Percentiles rank a stretch among this genome's conserved stretches.
These are phyloP conservation scores for Ancistrus triradiatus DNA, from an alignment of 2,113 vertebrate species.

Conservation along the genomic window DNA sequence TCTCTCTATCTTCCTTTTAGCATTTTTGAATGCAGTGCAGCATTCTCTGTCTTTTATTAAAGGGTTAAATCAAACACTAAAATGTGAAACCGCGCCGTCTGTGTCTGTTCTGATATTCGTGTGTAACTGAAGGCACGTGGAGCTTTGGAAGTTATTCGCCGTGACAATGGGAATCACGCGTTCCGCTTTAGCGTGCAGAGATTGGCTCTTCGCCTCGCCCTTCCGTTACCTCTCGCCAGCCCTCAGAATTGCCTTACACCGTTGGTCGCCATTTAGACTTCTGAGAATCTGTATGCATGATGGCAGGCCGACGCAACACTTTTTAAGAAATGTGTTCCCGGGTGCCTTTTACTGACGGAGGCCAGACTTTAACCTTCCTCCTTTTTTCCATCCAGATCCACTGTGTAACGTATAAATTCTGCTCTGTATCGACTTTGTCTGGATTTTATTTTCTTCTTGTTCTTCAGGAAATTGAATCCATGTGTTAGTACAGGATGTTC, in stretches of 20 bases:
- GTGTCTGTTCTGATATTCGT: neutral
- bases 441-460: neutral
- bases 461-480: slow-evolving; percentile 25
- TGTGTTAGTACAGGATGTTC: slow-evolving; percentile 31
- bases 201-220: neutral
- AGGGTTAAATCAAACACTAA: slow-evolving; percentile 1
- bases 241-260: slow-evolving; percentile 43
- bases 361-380: slow-evolving; percentile 30
- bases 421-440: slow-evolving; percentile 3
- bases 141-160: neutral
- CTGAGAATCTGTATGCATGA: slow-evolving; percentile 15
- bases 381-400: too few species aligned
- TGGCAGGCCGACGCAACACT: slow-evolving; percentile 27
- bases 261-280: slow-evolving; percentile 29
- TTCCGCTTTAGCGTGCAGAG: neutral
- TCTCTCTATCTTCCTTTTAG: neutral
- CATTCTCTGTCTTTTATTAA: too few species aligned
- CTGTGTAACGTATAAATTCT: slow-evolving; percentile 11
- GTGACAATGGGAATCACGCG: slow-evolving; percentile 2
- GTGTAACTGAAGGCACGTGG: neutral
- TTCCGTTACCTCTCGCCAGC: slow-evolving; percentile 13
- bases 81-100: neutral
- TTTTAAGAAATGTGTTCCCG: slow-evolving; percentile 27
- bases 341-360: slow-evolving; percentile 41
- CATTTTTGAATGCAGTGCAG: too few species aligned